A percentile compares a stretch with the other conserved stretches of the same genome.
Evolutionary conservation across 1,140 invertebrate species (phyloP).

Genomic region (Penaeus japonicus): DNA sequence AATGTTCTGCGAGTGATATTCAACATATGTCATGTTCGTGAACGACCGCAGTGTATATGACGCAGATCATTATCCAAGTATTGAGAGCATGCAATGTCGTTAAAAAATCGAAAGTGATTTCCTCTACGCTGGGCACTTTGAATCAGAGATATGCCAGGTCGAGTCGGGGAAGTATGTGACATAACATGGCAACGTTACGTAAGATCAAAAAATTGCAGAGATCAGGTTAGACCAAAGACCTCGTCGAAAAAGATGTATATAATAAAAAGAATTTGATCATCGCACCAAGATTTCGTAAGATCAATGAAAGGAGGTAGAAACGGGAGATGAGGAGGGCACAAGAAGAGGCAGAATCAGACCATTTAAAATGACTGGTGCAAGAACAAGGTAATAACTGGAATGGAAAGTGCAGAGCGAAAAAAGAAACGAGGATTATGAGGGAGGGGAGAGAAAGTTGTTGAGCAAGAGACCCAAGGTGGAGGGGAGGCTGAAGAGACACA

Average conservation of each 20-base stretch:
- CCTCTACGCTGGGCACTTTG: too few species aligned
- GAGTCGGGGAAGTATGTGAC: too few species aligned
- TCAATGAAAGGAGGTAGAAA: background rate
- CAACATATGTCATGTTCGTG: too few species aligned
- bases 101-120: too few species aligned
- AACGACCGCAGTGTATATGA: too few species aligned
- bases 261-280: background rate
- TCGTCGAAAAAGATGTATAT: background rate
- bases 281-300: background rate
- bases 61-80: too few species aligned
- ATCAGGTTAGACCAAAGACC: background rate
- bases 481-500: background rate
- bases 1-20: too few species aligned
- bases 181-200: too few species aligned
- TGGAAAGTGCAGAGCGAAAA: background rate
- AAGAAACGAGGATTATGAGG: background rate
- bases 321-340: background rate
- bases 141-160: too few species aligned
- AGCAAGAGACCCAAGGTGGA: background rate
- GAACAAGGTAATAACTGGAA: background rate
- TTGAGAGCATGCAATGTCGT: too few species aligned
- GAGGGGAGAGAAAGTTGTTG: background rate
- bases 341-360: background rate
- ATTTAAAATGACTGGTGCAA: background rate
- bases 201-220: too few species aligned